phyloP scores from a whole-genome alignment of 1,140 invertebrate species.

The Drosophila punjabiensis region DNA sequence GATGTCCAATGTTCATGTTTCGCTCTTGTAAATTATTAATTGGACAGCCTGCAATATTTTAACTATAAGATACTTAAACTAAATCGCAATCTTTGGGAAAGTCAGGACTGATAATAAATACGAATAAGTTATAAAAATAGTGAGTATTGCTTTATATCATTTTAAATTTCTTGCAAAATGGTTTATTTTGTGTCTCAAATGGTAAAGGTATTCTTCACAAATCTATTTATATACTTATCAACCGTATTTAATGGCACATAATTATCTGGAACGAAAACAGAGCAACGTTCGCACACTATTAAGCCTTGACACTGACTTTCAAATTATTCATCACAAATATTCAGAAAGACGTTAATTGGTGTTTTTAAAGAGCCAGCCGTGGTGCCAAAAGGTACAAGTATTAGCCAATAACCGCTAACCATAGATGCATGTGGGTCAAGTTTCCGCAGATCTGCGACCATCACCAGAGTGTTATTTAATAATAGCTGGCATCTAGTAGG shows the following conservation, averaged over 20 bases:
- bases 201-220: neutral
- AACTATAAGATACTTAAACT: neutral
- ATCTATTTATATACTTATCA: neutral
- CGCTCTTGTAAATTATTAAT: neutral
- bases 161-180: no score
- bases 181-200: no score
- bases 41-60: neutral
- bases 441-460: conserved; percentile 20
- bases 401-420: conserved; percentile 26
- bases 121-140: no score
- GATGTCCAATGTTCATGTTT: neutral
- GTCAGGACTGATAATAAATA: neutral
- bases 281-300: neutral
- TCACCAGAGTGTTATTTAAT: conserved; percentile 45
- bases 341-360: neutral
- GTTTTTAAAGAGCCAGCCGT: neutral
- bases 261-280: neutral
- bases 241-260: neutral
- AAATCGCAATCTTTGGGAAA: neutral
- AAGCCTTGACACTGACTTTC: conserved; percentile 11
- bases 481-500: conserved; percentile 16
- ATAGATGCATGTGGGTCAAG: conserved; percentile 16
- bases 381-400: conserved; percentile 1
- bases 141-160: no score
- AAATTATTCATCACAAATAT: neutral